Base-by-base conservation (phyloP, 2,888 invertebrate genomes). In the Dryobotodes eremita region DNA sequence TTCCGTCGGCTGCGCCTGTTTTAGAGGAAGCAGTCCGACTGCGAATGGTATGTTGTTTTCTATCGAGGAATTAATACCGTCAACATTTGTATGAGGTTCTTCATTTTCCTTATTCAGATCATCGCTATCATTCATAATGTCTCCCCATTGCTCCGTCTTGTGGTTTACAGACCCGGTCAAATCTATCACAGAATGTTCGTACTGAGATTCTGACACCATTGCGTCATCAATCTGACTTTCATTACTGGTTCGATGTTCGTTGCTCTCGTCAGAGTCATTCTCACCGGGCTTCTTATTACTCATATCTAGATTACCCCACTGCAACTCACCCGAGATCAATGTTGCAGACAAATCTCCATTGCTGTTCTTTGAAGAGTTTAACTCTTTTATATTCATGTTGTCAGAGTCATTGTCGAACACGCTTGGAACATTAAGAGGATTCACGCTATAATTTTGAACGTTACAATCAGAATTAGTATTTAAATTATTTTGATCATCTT, bases 31-130 rank as follows among this genome's bases (percentile, higher is more conserved):
- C 74, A 96, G 88, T 1, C 96, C 96, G 15, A 97, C 96, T n/a
- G 97, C 96, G 85, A 92, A 96, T 0, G 97, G 97, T 80, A 97
- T 96, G 78, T 96, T 93, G 79, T 95, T 94, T 73, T 93, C 93
- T 71, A 93, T 87, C 48, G 91, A 91, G 13, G 91, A 85, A 79
- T 88, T 90, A n/a, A 89, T 77, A 75, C 86, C 86, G 20, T 88
- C 89, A 73, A 87, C 80, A 79, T 88, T 85, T 26, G 82, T 75
- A 70, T 77, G 83, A 70, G 88, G 83, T 65, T 84, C 83, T 79
- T 91, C 89, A 86, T 94, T 95, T 86, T 94, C 94, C 78, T 94
- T 94, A 82, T 93, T 90, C 15, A 86, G 78, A 53, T 83, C 77
- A 61, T 92, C 89, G 73, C 82, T 85, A 71, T 92, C 91, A 74